Conservation (phyloP, 2,888 invertebrate species). For the Chrysodeixis includens region DNA sequence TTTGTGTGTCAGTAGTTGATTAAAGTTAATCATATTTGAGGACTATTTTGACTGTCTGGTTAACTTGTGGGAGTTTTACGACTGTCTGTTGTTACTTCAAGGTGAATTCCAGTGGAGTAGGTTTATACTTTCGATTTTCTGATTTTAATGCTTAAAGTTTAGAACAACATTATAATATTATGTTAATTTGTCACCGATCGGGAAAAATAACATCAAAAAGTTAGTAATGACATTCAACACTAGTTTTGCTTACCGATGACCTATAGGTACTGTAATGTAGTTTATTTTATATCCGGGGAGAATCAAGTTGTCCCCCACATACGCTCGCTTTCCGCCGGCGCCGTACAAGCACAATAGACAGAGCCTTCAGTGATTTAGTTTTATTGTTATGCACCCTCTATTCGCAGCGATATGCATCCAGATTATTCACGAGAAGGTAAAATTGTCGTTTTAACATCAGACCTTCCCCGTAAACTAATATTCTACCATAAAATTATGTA, state of each 20-base stretch:
- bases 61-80: no score
- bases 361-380: conserved; percentile 86
- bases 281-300: conserved; percentile 83
- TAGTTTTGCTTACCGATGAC: conserved; percentile 60
- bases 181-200: conserved; percentile 38
- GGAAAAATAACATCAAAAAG: conserved; percentile 49
- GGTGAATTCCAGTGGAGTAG: no score
- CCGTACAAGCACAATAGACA: conserved; percentile 83
- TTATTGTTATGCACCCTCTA: conserved; percentile 87
- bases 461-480: conserved; percentile 10
- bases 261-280: conserved; percentile 68
- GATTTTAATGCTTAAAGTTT: not conserved
- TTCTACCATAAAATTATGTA: conserved; percentile 17
- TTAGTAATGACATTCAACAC: conserved; percentile 53
- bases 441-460: conserved; percentile 58
- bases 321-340: conserved; percentile 87
- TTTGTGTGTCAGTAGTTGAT: conserved; percentile 26
- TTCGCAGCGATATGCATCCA: conserved; percentile 68
- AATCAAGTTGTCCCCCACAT: conserved; percentile 84
- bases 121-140: not conserved
- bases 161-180: conserved; percentile 4
- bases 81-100: no score
- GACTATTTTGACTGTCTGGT: no score
- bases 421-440: conserved; percentile 76
- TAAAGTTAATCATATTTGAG: conserved; percentile 35